phyloP scores from a whole-genome alignment of 2,113 vertebrate genomes.

The Myiopsitta monachus region DNA sequence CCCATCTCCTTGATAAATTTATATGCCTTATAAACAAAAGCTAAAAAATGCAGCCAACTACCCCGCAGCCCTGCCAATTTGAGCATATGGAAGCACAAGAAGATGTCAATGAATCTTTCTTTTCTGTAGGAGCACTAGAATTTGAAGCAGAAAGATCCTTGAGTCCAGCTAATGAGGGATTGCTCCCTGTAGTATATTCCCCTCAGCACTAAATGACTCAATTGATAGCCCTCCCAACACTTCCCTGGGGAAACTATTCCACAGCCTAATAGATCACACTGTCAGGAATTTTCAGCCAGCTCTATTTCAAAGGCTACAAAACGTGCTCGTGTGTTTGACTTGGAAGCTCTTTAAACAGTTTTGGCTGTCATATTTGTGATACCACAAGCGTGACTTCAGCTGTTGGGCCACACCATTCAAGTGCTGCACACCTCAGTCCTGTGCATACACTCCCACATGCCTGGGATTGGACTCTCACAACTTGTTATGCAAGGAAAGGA shows the following conservation, averaged over 20 bases:
- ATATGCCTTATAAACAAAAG: constrained; percentile 55
- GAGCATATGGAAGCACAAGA: constrained; percentile 47
- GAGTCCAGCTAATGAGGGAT: constrained; percentile 44
- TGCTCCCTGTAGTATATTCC: constrained; percentile 5
- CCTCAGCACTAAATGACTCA: constrained; percentile 48
- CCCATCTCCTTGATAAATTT: constrained; percentile 18
- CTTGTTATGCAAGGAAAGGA: neutral
- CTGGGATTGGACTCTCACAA: neutral
- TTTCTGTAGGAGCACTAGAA: neutral
- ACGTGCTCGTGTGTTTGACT: constrained; percentile 1
- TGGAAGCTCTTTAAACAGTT: constrained; percentile 46
- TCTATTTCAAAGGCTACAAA: constrained; percentile 56
- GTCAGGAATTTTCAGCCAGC: constrained; percentile 55
- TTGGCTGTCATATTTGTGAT: constrained; percentile 6
- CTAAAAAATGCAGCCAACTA: neutral
- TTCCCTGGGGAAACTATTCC: constrained; percentile 46
- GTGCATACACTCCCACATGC: neutral
- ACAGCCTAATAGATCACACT: constrained; percentile 52
- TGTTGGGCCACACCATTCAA: neutral
- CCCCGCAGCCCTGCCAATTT: constrained; percentile 26
- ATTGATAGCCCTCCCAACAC: constrained; percentile 53
- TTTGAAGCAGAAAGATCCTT: constrained; percentile 32
- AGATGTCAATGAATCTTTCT: neutral
- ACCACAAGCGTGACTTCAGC: constrained; percentile 25
- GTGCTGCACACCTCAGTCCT: neutral